A percentile compares a stretch with the other conserved stretches of the same genome.
These are phyloP conservation scores for Caenorhabditis inopinata DNA, from an alignment of 1,140 invertebrate genomes.

Conservation along the genomic window DNA sequence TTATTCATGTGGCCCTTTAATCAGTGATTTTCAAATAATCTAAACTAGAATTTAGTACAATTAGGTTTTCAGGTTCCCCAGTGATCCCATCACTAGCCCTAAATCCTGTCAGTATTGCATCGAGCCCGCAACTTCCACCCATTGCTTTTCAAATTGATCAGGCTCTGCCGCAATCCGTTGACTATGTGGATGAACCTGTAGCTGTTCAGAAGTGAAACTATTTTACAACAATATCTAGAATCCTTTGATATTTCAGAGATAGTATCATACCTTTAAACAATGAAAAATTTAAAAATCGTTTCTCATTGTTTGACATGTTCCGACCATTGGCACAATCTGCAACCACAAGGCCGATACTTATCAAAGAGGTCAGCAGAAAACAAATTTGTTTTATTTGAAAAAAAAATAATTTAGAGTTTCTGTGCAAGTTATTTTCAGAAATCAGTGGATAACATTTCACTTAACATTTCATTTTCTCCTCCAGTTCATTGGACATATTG, in stretches of 20 bases:
- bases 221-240: not conserved
- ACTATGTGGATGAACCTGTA: not conserved
- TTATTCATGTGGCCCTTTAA: not conserved
- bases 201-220: not conserved
- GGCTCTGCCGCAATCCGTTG: not conserved
- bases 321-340: not conserved
- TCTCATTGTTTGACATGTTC: constrained; percentile 27
- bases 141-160: not conserved
- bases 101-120: not conserved
- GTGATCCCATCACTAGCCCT: not conserved
- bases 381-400: not conserved
- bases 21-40: not conserved
- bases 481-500: constrained; percentile 44
- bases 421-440: too few relatives aligned
- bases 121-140: not conserved
- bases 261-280: not conserved
- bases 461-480: constrained; percentile 21
- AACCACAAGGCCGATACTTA: not conserved
- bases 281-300: not conserved
- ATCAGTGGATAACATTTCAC: not conserved
- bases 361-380: not conserved
- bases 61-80: not conserved
- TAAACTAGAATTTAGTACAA: too few relatives aligned
- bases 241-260: not conserved
- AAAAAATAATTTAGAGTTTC: too few relatives aligned